Conservation (phyloP, 2,797 vertebrate species). For the Onychomys arenicola region DNA sequence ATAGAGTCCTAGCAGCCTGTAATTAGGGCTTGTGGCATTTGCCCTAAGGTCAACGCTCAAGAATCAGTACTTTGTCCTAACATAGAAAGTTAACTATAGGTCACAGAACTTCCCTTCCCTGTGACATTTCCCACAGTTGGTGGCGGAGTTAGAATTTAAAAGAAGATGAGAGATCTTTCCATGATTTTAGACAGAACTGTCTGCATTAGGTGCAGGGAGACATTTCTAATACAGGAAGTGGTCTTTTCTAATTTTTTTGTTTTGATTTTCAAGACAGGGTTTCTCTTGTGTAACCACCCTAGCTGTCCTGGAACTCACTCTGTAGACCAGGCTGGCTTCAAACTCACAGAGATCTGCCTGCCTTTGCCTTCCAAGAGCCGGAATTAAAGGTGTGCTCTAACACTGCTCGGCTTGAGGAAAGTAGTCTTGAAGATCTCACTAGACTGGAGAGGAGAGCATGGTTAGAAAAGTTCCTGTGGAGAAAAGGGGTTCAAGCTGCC, state of each 20-base stretch:
- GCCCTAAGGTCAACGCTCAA: not conserved
- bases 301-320: not conserved
- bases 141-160: slow-evolving; percentile 28
- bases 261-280: not conserved
- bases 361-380: not conserved
- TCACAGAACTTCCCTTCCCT: slow-evolving; percentile 30
- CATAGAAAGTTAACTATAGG: slow-evolving; percentile 62
- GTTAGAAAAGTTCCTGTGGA: not conserved
- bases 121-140: slow-evolving; percentile 59
- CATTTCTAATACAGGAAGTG: not conserved
- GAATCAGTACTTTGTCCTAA: slow-evolving; percentile 13
- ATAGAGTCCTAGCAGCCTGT: slow-evolving; percentile 53
- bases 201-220: not conserved
- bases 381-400: not conserved
- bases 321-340: not conserved
- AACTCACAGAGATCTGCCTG: not conserved
- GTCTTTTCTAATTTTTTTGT: not conserved
- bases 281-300: not conserved
- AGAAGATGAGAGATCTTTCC: slow-evolving; percentile 20
- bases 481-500: not conserved
- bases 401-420: not conserved
- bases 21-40: slow-evolving; percentile 68
- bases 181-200: not conserved
- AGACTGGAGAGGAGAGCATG: not conserved
- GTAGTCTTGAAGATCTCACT: not conserved